Evolutionary conservation across 2,797 vertebrate genomes (phyloP).

Genomic region (Hypotaenidia philippensis): DNA sequence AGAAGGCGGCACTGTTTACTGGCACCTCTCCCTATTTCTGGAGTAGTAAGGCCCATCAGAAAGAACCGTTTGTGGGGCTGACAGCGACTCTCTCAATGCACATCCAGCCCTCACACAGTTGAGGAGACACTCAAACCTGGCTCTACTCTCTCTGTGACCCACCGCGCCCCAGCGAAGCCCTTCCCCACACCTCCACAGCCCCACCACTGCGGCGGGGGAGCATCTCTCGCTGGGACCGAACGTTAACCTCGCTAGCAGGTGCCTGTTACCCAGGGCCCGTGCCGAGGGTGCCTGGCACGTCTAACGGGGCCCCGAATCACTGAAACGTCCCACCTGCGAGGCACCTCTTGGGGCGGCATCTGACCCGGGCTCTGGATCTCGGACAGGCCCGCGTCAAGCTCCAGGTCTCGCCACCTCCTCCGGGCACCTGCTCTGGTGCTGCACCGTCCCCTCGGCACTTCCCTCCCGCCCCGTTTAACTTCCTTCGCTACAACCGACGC

Average conservation of each 20-base stretch:
- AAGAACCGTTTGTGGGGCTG: not conserved
- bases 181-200: not conserved
- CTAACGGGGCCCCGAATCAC: accelerated
- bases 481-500: not conserved
- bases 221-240: accelerated
- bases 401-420: accelerated
- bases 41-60: not conserved
- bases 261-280: accelerated
- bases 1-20: not conserved
- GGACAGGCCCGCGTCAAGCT: not conserved
- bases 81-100: accelerated
- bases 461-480: accelerated
- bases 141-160: accelerated
- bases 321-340: accelerated
- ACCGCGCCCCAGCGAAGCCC: not conserved
- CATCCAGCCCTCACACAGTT: accelerated
- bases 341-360: accelerated
- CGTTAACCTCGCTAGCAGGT: accelerated
- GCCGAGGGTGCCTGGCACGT: accelerated
- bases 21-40: not conserved
- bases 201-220: accelerated
- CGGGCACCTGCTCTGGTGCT: accelerated
- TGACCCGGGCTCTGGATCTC: not conserved
- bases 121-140: not conserved
- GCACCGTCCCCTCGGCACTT: accelerated